Conservation (phyloP, 2,113 vertebrate genomes). For the Labeo rohita region DNA sequence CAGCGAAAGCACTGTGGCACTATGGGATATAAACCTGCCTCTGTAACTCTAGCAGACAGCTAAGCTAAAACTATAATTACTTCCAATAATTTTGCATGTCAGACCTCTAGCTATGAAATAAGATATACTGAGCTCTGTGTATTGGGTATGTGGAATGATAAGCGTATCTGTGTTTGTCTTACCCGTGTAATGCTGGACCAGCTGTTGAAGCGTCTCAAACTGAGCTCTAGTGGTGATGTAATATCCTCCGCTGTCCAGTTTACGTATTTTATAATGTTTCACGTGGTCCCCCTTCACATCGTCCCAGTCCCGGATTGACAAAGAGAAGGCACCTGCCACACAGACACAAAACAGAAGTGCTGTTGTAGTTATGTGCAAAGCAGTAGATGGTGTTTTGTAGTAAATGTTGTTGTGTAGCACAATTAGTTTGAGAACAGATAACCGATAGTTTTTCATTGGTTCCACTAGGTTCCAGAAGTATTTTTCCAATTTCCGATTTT, state of each 20-base stretch:
- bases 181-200: conserved; percentile 98
- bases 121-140: background rate
- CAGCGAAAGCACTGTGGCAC: background rate
- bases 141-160: background rate
- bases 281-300: conserved; percentile 96
- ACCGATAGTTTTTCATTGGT: background rate
- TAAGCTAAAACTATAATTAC: background rate
- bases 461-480: too few species aligned
- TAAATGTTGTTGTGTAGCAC: background rate
- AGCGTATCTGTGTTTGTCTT: conserved; percentile 49
- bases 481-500: too few species aligned
- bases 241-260: conserved; percentile 96
- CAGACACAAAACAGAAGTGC: conserved; percentile 2
- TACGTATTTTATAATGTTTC: conserved; percentile 99
- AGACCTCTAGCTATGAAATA: background rate
- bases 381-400: background rate
- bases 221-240: conserved; percentile 98
- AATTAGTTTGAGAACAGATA: background rate
- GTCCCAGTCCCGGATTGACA: conserved; percentile 98
- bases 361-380: background rate
- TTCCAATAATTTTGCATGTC: background rate
- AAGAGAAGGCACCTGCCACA: conserved; percentile 90
- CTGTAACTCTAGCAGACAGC: background rate
- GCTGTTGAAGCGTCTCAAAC: conserved; percentile 94
- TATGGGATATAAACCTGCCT: background rate